Conservation (phyloP, 2,888 invertebrate species). For the Tetanocera ferruginea region DNA sequence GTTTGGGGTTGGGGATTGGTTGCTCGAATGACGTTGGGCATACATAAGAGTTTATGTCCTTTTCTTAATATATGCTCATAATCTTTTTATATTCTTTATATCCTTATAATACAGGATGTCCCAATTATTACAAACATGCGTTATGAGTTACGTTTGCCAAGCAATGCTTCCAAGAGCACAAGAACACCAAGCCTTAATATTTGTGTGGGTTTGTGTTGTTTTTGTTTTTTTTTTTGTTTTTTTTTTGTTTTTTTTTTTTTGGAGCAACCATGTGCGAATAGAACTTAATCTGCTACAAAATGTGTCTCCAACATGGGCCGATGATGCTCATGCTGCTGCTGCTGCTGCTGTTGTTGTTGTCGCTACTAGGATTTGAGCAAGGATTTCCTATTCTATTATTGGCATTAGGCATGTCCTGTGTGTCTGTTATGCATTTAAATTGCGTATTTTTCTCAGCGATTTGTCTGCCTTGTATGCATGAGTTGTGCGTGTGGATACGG, state of each 20-base stretch:
- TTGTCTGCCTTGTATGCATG: conserved; percentile 63
- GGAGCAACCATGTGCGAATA: conserved; percentile 67
- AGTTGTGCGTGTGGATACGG: conserved; percentile 26
- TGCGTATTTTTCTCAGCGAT: conserved; percentile 70
- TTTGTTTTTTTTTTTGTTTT: conserved; percentile 56
- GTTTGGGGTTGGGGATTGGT: conserved; percentile 14
- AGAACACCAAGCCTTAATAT: neutral
- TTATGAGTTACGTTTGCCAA: conserved; percentile 12
- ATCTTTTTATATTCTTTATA: conserved; percentile 63
- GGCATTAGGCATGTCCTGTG: conserved; percentile 71
- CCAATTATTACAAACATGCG: conserved; percentile 60
- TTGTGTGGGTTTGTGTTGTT: conserved; percentile 47
- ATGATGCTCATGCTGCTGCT: conserved; percentile 18
- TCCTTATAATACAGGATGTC: conserved; percentile 59
- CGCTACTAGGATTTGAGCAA: conserved; percentile 66
- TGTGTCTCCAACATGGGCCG: conserved; percentile 47
- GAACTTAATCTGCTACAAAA: conserved; percentile 69
- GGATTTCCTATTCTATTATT: conserved; percentile 71
- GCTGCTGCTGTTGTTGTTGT: neutral
- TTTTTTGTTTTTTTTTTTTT: conserved; percentile 64
- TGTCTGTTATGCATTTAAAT: conserved; percentile 71
- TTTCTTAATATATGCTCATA: conserved; percentile 41
- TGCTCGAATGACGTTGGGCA: conserved; percentile 53
- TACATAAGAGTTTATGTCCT: conserved; percentile 11
- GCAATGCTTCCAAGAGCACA: neutral